Evolutionary conservation across 2,888 invertebrate genomes (phyloP), one percentile per base, ranked within the genome.

Genomic region (Notodonta ziczac): DNA sequence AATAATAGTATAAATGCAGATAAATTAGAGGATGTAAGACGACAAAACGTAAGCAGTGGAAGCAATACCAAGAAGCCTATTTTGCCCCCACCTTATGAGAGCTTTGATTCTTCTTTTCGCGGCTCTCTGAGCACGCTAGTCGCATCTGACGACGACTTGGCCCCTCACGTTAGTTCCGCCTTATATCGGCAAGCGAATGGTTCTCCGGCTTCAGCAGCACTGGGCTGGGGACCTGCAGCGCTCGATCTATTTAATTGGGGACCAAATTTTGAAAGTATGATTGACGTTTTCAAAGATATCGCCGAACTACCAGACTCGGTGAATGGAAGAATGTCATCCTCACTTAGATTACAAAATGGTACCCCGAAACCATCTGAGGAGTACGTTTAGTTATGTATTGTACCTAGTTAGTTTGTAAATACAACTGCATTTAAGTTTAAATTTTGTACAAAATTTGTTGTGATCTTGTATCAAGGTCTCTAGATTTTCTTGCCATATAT

Each of bases 251-350:
- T 99, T 62, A 98, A 98, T 89, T 99, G 98, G 98, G 98, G 98
- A 9, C 98, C 98, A 24, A 98, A 98, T 90, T 99, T 98, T 88
- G 98, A 98, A 88, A 98, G 97, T 86, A 95, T 99, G 84, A 98
- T 98, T 69, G 98, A 98, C 39, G 99, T 99, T 57, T 99, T 98
- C 83, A 98, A 98, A 92, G 99, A 99, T 90, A 98, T 99, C 79
- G 98, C 98, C 55, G 98, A 98, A 90, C 91, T 99, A 75, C 98
- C 98, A 5, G 98, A 98, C 84, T 94, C 96, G 56, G 96, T 96
- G 32, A 96, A 96, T 74, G 96, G 96, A 66, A 94, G 97, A 75
- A 95, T 97, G 81, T 95, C 97, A 70, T 95, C 96, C 68, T 96
- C 96, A 24, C 90, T 97, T 67, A 95, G 97, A 84, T 94, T 97